phyloP scores from a whole-genome alignment of 2,888 invertebrate species.

The Chaetoderma sp. region DNA sequence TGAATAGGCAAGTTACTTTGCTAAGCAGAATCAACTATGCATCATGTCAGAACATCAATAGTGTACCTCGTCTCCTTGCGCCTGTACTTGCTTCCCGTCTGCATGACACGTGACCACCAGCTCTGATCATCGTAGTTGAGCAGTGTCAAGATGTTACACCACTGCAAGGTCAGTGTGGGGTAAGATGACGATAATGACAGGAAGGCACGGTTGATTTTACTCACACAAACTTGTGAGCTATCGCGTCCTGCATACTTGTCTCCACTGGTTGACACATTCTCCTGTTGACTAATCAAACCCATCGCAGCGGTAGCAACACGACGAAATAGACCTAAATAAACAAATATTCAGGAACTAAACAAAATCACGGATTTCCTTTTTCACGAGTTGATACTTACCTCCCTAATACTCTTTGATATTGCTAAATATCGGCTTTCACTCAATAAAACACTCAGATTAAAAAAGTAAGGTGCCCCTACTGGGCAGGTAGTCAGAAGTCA shows the following conservation, averaged over 20 bases:
- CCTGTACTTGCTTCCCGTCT: constrained; percentile 61
- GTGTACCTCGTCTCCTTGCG: too few relatives aligned
- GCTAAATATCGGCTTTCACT: too few relatives aligned
- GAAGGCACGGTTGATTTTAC: constrained; percentile 61
- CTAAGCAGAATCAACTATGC: background rate
- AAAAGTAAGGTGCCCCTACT: too few relatives aligned
- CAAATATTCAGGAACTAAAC: background rate
- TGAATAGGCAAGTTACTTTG: too few relatives aligned
- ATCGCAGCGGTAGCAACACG: constrained; percentile 74
- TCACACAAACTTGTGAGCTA: constrained; percentile 64
- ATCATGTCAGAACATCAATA: too few relatives aligned
- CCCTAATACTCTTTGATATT: too few relatives aligned
- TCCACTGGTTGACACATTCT: constrained; percentile 36
- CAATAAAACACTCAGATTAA: too few relatives aligned
- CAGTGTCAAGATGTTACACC: constrained; percentile 83
- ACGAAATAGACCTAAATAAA: constrained; percentile 64
- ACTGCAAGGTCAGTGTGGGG: constrained; percentile 80
- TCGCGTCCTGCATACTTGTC: constrained; percentile 60
- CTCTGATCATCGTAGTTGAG: constrained; percentile 79
- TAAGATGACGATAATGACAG: constrained; percentile 65
- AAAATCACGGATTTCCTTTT: too few relatives aligned
- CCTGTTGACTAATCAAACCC: constrained; percentile 67
- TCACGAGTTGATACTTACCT: too few relatives aligned
- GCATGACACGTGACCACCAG: constrained; percentile 79
- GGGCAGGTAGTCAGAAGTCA: too few relatives aligned